A percentile compares a stretch with the other conserved stretches of the same genome.
Conservation (phyloP, 2,888 invertebrate genomes). For the Chloromyia formosa region DNA sequence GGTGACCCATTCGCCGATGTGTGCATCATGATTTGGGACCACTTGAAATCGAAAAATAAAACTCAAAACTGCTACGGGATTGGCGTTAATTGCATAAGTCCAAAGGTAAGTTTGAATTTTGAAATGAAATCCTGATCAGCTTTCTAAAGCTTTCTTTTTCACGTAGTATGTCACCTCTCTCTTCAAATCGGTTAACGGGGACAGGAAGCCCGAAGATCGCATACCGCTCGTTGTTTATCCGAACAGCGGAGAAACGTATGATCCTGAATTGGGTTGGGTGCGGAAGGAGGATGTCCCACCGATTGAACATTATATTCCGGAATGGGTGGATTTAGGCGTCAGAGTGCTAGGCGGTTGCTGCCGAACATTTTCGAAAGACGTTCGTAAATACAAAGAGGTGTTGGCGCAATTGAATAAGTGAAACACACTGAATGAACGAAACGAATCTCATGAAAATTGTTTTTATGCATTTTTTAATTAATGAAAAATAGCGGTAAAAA, state of each 20-base stretch:
- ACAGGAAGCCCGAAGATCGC: slow-evolving; percentile 58
- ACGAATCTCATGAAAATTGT: too few species aligned
- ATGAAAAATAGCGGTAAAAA: too few species aligned
- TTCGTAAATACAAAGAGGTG: slow-evolving; percentile 73
- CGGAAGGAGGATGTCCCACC: slow-evolving; percentile 76
- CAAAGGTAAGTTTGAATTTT: slow-evolving; percentile 58
- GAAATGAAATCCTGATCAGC: too few species aligned
- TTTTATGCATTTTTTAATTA: too few species aligned
- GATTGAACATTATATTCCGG: slow-evolving; percentile 75
- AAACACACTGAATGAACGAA: not conserved
- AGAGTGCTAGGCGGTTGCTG: slow-evolving; percentile 93
- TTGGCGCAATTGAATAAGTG: slow-evolving; percentile 50
- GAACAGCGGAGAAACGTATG: slow-evolving; percentile 77
- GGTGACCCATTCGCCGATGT: slow-evolving; percentile 83
- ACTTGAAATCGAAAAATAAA: slow-evolving; percentile 69
- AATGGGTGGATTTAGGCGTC: slow-evolving; percentile 85
- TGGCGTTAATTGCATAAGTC: slow-evolving; percentile 88
- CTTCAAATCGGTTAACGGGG: slow-evolving; percentile 68
- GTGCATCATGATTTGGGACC: slow-evolving; percentile 73
- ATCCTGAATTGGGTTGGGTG: slow-evolving; percentile 68
- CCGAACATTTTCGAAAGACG: slow-evolving; percentile 83
- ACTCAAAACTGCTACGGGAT: slow-evolving; percentile 78
- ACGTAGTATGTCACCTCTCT: slow-evolving; percentile 69
- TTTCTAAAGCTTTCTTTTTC: too few species aligned
- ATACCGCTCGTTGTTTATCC: slow-evolving; percentile 90